A percentile compares a stretch with the other conserved stretches of the same genome.
Evolutionary conservation across 1,140 invertebrate species (phyloP).

Genomic region (Heterodera schachtii): DNA sequence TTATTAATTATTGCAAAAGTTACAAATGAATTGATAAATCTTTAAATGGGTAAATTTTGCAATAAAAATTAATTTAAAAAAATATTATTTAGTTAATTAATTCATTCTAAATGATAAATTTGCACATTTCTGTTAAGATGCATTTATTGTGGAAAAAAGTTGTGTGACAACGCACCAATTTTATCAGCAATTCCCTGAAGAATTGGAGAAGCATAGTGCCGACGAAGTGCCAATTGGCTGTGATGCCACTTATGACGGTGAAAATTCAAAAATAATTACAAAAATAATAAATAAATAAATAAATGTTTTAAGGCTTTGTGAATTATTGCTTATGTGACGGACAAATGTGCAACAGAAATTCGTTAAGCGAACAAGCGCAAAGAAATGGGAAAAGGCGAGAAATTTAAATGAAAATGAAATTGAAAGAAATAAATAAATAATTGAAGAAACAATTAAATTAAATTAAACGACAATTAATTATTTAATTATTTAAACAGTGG

Average conservation of each 20-base stretch:
- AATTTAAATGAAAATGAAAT: background rate
- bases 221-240: slow-evolving; percentile 26
- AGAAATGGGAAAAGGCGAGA: background rate
- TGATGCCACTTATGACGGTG: slow-evolving; percentile 40
- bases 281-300: background rate
- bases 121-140: slow-evolving; percentile 18
- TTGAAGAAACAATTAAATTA: background rate
- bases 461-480: background rate
- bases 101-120: background rate
- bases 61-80: background rate
- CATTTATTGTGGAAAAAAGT: slow-evolving; percentile 41
- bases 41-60: background rate
- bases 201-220: slow-evolving; percentile 12
- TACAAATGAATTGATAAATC: background rate
- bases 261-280: slow-evolving; percentile 2
- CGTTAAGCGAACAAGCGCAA: slow-evolving; percentile 38
- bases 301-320: slow-evolving; percentile 23
- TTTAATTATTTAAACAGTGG: background rate
- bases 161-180: slow-evolving; percentile 37
- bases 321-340: slow-evolving; percentile 40
- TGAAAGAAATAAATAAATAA: background rate
- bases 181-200: slow-evolving; percentile 38
- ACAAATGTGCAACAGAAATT: slow-evolving; percentile 38
- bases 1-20: background rate
- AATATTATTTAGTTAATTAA: background rate